These are phyloP conservation scores for Pristionchus fissidentatus DNA, from an alignment of 2,888 invertebrate species.

Conservation along the genomic window DNA sequence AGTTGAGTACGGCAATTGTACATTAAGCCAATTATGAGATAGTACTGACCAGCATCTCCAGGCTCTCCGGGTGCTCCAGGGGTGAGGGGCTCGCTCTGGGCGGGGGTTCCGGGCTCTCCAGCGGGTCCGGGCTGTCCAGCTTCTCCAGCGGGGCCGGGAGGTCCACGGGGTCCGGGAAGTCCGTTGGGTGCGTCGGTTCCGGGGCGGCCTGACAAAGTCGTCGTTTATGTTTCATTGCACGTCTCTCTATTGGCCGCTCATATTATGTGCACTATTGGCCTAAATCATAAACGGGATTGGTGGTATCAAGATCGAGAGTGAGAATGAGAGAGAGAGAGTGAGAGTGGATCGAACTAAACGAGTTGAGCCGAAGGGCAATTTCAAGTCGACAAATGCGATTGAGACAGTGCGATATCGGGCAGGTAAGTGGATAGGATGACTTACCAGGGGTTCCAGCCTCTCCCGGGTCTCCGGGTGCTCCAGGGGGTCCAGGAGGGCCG, in stretches of 20 bases:
- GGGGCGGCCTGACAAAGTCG: slow-evolving; percentile 57
- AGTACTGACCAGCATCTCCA: slow-evolving; percentile 63
- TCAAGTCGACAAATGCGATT: background rate
- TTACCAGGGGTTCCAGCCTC: slow-evolving; percentile 66
- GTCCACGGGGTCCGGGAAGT: slow-evolving; percentile 66
- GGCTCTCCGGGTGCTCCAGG: slow-evolving; percentile 68
- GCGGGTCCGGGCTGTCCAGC: slow-evolving; percentile 66
- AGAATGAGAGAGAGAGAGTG: slow-evolving; percentile 4
- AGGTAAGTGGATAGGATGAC: background rate
- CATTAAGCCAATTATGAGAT: slow-evolving; percentile 7
- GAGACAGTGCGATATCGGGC: background rate
- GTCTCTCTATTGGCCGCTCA: background rate
- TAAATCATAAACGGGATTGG: slow-evolving; percentile 29
- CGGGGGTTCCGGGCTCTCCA: slow-evolving; percentile 68
- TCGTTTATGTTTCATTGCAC: slow-evolving; percentile 51
- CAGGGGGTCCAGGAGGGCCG: slow-evolving; percentile 66
- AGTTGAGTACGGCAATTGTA: background rate
- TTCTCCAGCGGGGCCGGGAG: slow-evolving; percentile 64
- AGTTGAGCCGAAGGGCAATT: slow-evolving; percentile 4
- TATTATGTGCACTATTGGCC: slow-evolving; percentile 12
- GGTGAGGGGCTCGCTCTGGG: slow-evolving; percentile 64
- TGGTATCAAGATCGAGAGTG: slow-evolving; percentile 47
- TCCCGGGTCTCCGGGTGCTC: slow-evolving; percentile 72
- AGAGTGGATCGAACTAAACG: background rate
- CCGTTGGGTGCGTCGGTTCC: slow-evolving; percentile 67